phyloP scores from a whole-genome alignment of 2,797 vertebrate genomes.

The Hypotaenidia philippensis region DNA sequence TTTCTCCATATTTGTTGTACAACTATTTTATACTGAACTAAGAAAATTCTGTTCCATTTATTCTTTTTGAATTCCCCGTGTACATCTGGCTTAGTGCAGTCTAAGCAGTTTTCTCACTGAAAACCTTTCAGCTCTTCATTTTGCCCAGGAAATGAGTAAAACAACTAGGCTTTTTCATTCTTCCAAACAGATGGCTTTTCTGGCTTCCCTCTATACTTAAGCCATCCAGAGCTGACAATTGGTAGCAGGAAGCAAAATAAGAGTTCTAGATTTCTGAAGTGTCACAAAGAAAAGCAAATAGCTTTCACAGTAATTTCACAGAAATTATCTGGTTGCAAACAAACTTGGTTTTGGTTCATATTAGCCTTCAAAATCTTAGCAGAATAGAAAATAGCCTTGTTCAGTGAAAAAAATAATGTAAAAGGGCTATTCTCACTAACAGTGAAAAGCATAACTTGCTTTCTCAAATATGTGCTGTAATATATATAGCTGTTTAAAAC shows the following conservation, averaged over 20 bases:
- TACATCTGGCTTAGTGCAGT: slow-evolving; percentile 70
- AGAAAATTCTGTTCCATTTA: slow-evolving; percentile 43
- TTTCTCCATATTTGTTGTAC: background rate
- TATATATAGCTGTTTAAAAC: background rate
- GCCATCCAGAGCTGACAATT: slow-evolving; percentile 58
- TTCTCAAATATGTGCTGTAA: background rate
- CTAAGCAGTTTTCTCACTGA: slow-evolving; percentile 73
- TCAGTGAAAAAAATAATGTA: background rate
- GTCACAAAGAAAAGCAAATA: background rate
- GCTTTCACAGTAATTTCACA: background rate
- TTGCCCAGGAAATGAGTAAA: slow-evolving; percentile 74
- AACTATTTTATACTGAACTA: background rate
- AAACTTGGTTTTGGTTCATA: background rate
- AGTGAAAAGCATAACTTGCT: background rate
- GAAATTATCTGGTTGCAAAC: background rate
- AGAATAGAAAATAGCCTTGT: background rate
- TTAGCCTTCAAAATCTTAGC: background rate
- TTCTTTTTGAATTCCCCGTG: slow-evolving; percentile 18
- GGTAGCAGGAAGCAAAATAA: slow-evolving; percentile 63
- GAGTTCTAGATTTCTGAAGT: slow-evolving; percentile 42
- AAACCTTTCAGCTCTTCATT: slow-evolving; percentile 71
- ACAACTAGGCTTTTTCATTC: slow-evolving; percentile 69
- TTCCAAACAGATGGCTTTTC: slow-evolving; percentile 73
- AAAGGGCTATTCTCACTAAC: background rate
- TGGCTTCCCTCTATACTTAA: slow-evolving; percentile 63